Percentiles rank a stretch among this genome's conserved stretches.
These are phyloP conservation scores for Eulemur rufifrons DNA, from an alignment of 2,113 vertebrate genomes.

Conservation along the genomic window DNA sequence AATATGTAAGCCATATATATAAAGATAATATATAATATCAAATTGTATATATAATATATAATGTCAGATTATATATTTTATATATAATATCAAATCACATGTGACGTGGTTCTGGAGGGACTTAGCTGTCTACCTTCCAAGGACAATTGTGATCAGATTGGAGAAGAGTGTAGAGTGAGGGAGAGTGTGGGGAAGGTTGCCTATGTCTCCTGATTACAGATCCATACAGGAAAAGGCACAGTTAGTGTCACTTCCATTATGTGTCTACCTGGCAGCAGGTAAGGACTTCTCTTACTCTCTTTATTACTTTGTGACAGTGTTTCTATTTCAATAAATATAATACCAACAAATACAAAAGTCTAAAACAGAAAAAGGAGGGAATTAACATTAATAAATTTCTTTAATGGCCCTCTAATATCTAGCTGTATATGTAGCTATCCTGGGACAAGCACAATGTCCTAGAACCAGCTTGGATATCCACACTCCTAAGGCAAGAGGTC, in stretches of 20 bases:
- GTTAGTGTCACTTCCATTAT: neutral
- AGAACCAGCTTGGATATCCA: neutral
- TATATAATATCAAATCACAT: neutral
- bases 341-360: neutral
- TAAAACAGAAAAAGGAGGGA: neutral
- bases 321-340: neutral
- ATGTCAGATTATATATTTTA: too few relatives aligned
- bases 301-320: neutral
- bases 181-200: rapidly evolving
- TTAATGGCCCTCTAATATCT: neutral
- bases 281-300: neutral
- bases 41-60: neutral
- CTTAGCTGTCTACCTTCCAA: neutral
- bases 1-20: neutral
- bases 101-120: neutral
- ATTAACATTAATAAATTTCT: neutral
- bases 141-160: neutral
- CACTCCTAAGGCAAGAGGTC: neutral
- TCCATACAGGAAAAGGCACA: neutral
- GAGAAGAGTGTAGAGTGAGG: neutral
- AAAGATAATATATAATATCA: neutral
- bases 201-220: neutral
- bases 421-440: neutral
- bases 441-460: neutral
- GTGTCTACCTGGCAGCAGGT: neutral